Percentiles rank a stretch among this genome's conserved stretches.
These are phyloP conservation scores for Lycia hirtaria DNA, from an alignment of 2,888 invertebrate genomes.

Conservation along the genomic window DNA sequence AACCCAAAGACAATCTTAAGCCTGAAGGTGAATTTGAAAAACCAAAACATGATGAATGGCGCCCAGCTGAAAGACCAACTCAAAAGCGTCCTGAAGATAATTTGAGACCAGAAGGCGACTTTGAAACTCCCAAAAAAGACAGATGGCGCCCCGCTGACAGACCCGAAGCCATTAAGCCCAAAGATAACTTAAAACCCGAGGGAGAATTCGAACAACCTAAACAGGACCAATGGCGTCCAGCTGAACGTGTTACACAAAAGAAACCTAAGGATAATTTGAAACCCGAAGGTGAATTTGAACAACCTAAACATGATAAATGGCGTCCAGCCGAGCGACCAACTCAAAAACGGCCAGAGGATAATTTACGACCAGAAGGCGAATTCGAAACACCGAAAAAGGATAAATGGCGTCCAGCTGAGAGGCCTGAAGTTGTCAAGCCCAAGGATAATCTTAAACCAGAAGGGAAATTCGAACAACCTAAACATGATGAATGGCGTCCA, in stretches of 20 bases:
- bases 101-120: constrained; percentile 66
- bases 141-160: neutral
- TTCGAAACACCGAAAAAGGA: constrained; percentile 56
- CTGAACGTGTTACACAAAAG: constrained; percentile 78
- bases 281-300: constrained; percentile 85
- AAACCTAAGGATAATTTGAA: constrained; percentile 86
- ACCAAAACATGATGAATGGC: constrained; percentile 79
- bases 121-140: constrained; percentile 51
- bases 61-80: constrained; percentile 67
- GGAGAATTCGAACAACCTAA: constrained; percentile 67
- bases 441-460: too few relatives aligned
- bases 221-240: constrained; percentile 69
- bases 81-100: constrained; percentile 57
- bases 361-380: constrained; percentile 56
- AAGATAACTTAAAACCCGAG: constrained; percentile 63
- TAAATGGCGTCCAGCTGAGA: constrained; percentile 67
- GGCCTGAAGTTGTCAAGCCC: constrained; percentile 57
- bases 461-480: constrained; percentile 67
- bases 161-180: neutral
- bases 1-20: constrained; percentile 73
- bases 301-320: constrained; percentile 71
- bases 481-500: constrained; percentile 57
- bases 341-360: constrained; percentile 73
- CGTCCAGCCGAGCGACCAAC: constrained; percentile 69
- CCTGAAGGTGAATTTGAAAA: constrained; percentile 86